Percentiles rank a stretch among this genome's conserved stretches.
These are phyloP conservation scores for Mirza zaza DNA, from an alignment of 2,113 vertebrate species.

Conservation along the genomic window DNA sequence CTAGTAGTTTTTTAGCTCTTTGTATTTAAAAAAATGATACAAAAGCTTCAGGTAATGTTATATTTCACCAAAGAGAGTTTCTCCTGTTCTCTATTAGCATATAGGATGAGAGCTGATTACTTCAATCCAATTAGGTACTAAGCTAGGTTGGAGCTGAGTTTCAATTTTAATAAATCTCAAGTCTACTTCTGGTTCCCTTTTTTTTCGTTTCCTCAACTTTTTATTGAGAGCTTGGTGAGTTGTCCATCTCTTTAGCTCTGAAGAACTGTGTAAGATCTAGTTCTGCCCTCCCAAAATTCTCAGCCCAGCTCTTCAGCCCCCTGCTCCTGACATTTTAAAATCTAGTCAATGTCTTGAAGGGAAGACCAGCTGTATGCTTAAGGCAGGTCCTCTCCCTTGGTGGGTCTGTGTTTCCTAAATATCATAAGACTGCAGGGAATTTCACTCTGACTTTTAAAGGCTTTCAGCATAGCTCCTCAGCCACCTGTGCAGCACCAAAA, in stretches of 20 bases:
- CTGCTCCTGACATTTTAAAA: background rate
- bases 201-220: background rate
- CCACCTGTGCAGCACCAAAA: background rate
- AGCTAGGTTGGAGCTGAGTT: background rate
- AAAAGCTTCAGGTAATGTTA: background rate
- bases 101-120: background rate
- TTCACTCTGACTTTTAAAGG: background rate
- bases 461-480: background rate
- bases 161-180: background rate
- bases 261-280: background rate
- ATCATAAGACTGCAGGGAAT: background rate
- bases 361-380: background rate
- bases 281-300: background rate
- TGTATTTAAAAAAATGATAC: background rate
- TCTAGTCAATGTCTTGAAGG: background rate
- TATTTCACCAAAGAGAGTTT: background rate
- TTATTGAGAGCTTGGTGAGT: background rate
- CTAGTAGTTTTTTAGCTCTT: background rate
- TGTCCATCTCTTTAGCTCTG: background rate
- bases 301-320: background rate
- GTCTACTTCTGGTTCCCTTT: background rate
- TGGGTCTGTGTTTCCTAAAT: background rate
- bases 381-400: background rate
- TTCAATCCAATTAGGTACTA: background rate
- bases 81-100: background rate